Base-by-base conservation (phyloP, 2,888 invertebrate species). In the Luperina nickerlii region DNA sequence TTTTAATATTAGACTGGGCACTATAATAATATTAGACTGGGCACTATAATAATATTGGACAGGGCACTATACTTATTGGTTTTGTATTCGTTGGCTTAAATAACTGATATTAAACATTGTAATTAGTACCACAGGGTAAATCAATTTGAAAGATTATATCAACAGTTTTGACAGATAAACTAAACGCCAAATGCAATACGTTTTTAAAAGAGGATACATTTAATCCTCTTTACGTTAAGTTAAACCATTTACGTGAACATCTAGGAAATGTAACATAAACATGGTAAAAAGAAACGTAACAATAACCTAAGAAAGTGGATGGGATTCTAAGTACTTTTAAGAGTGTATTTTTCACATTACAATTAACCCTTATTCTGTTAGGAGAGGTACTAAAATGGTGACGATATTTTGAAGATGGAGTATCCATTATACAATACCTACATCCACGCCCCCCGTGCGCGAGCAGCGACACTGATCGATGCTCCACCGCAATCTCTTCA, bases 401-500 rank as follows among this genome's bases (percentile, higher is more conserved):
- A 24, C 24, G 4, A 38, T 42, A 42, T 24, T 20, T 42, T 45
- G 18, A 24, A 32, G 8, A 1, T 60, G 27, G 32, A n/a, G 32
- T 60, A 42, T 86, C 79, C 78, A 74, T 18, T 18, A 66, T 24
- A 24, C 24, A 1, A 38, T 69, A 74, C 60, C 0, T 51, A 86
- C 54, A 57, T 89, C 73, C 5, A 11, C 4, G 76, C 13, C 24
- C 27, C 8, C 20, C 73, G 81, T 70, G 83, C 79, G 79, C 77
- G 76, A 76, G 78, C 85, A 79, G 74, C 83, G 90, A 90, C 90
- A 90, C 89, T 90, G 90, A 90, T 90, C 90, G 90, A 90, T 90
- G 90, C 85, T 81, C 78, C 72, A 57, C 88, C 85, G 87, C 90
- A 87, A 90, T 88, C 90, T 89, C 88, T 82, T 80, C 85, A 79